A percentile compares a stretch with the other conserved stretches of the same genome.
These are phyloP conservation scores for Aselliscus stoliczkanus DNA, from an alignment of 2,797 vertebrate genomes.

Conservation along the genomic window DNA sequence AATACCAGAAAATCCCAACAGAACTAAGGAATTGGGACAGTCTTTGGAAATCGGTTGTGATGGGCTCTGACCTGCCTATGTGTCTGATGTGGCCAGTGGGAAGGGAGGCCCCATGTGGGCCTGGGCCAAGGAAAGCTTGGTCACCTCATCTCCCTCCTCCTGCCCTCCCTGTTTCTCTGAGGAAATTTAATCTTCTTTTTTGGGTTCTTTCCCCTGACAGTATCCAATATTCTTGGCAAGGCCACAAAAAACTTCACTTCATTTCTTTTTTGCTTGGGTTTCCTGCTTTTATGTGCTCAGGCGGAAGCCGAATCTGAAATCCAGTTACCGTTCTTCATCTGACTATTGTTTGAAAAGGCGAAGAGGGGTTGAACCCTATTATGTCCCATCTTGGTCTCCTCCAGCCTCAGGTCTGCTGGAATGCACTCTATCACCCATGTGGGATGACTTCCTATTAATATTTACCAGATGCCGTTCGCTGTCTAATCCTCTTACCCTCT, in stretches of 20 bases:
- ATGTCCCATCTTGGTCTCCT: neutral
- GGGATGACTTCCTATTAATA: slow-evolving; percentile 41
- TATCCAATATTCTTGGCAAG: neutral
- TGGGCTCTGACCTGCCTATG: neutral
- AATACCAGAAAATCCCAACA: neutral
- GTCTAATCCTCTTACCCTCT: slow-evolving; percentile 57
- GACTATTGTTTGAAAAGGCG: slow-evolving; percentile 38
- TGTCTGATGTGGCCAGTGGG: rapidly evolving
- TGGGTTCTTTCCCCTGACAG: neutral
- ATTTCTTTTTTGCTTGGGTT: slow-evolving; percentile 22
- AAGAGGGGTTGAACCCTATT: slow-evolving; percentile 23
- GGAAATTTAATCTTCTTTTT: slow-evolving; percentile 33
- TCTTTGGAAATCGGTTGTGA: neutral
- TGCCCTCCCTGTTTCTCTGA: neutral
- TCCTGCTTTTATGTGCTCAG: neutral
- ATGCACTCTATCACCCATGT: neutral
- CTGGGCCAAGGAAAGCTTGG: neutral
- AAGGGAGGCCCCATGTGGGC: rapidly evolving
- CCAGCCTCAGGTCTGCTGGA: neutral
- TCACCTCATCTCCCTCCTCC: neutral
- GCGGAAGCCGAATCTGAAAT: neutral
- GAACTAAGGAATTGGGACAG: neutral
- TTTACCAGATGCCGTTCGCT: neutral
- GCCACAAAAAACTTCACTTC: neutral
- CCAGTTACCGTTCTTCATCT: neutral